These are phyloP conservation scores for Urocynchramus pylzowi DNA, from an alignment of 2,113 vertebrate genomes.

Conservation along the genomic window DNA sequence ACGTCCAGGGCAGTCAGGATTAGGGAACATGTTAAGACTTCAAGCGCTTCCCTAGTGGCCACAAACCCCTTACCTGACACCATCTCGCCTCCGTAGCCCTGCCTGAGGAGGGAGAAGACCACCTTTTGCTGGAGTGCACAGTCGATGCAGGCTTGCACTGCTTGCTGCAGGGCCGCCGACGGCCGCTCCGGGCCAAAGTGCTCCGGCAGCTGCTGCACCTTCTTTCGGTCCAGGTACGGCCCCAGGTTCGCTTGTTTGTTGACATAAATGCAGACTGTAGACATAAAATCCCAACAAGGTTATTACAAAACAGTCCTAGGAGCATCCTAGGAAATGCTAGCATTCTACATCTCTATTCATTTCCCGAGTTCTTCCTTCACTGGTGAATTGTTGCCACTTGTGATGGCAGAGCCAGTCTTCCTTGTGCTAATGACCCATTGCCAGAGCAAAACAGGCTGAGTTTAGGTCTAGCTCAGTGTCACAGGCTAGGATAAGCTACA, in stretches of 20 bases:
- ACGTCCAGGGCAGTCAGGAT: not conserved
- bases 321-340: not conserved
- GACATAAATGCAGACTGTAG: constrained; percentile 94
- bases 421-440: no score
- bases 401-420: not conserved
- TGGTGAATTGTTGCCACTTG: not conserved
- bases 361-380: not conserved
- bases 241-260: constrained; percentile 91
- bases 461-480: not conserved
- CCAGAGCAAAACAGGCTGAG: not conserved
- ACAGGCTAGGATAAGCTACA: not conserved
- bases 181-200: constrained; percentile 91
- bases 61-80: constrained; percentile 80
- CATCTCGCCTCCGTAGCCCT: constrained; percentile 91
- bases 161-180: constrained; percentile 87
- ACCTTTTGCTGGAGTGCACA: constrained; percentile 92
- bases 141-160: constrained; percentile 95
- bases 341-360: not conserved
- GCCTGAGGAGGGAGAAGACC: constrained; percentile 92
- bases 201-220: constrained; percentile 90
- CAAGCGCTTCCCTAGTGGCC: not conserved
- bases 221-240: constrained; percentile 90
- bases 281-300: constrained; percentile 6
- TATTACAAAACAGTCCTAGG: not conserved
- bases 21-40: not conserved